Evolutionary conservation across 2,113 vertebrate species (phyloP).

Genomic region (Baryphthengus martii): DNA sequence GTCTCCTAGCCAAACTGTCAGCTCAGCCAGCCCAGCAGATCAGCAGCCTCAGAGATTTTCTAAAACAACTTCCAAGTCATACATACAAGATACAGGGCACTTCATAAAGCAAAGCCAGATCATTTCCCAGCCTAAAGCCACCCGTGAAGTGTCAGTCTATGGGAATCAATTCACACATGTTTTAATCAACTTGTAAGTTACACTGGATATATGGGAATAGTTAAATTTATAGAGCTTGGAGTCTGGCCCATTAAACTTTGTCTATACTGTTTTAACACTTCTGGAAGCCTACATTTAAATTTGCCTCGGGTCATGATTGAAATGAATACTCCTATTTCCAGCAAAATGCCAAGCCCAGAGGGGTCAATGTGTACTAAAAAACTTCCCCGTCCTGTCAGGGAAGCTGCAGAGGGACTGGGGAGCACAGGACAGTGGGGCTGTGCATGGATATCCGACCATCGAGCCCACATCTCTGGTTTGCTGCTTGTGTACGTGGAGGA

Average conservation of each 20-base stretch:
- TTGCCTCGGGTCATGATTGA: neutral
- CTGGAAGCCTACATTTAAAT: slow-evolving; percentile 32
- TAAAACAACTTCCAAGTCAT: neutral
- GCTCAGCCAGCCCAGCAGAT: neutral
- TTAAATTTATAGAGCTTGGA: slow-evolving; percentile 64
- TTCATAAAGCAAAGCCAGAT: slow-evolving; percentile 6
- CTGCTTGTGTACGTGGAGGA: neutral
- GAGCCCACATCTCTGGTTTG: fast-evolving
- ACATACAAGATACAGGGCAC: neutral
- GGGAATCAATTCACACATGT: slow-evolving; percentile 49
- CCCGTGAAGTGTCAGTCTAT: slow-evolving; percentile 37
- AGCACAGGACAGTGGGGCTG: fast-evolving
- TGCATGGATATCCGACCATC: fast-evolving
- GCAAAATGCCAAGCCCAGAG: neutral
- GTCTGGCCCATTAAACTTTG: slow-evolving; percentile 51
- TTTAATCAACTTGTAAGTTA: slow-evolving; percentile 60
- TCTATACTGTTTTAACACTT: slow-evolving; percentile 45
- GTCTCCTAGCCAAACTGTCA: neutral
- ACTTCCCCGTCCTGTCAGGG: fast-evolving
- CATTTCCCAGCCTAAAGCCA: slow-evolving; percentile 27
- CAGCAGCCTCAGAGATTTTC: neutral
- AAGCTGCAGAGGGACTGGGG: fast-evolving
- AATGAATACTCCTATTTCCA: neutral
- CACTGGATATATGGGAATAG: slow-evolving; percentile 49
- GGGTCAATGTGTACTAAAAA: fast-evolving